Conservation (phyloP, 1,140 invertebrate species). For the Meteorus sp. region DNA sequence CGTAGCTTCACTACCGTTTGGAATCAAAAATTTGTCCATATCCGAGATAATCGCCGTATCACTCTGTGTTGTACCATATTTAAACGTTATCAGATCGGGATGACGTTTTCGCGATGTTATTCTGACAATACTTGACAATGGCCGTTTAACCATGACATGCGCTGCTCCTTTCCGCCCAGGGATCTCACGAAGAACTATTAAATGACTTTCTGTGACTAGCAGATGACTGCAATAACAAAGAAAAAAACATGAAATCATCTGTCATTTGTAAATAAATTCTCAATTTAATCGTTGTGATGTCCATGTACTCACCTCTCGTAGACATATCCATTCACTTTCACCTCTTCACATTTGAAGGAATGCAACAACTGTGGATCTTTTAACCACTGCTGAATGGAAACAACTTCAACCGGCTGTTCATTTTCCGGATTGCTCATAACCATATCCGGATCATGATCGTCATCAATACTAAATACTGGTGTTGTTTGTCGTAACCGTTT, state of each 20-base stretch:
- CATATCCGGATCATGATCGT: conserved; percentile 75
- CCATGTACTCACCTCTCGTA: conserved; percentile 67
- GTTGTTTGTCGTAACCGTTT: conserved; percentile 87
- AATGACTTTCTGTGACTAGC: conserved; percentile 84
- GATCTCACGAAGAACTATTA: conserved; percentile 85
- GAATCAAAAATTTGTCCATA: conserved; percentile 91
- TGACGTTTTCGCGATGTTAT: conserved; percentile 94
- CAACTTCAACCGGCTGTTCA: conserved; percentile 70
- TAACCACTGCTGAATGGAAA: conserved; percentile 75
- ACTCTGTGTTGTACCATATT: conserved; percentile 78
- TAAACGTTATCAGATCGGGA: conserved; percentile 94
- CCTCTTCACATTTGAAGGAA: conserved; percentile 88
- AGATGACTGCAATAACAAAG: conserved; percentile 69
- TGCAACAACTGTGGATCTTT: conserved; percentile 83
- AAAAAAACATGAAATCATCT: too few species aligned
- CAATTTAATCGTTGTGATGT: not conserved
- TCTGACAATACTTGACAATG: conserved; percentile 88
- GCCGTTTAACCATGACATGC: conserved; percentile 81
- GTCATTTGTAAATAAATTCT: conserved; percentile 29
- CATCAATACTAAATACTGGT: conserved; percentile 94
- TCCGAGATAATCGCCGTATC: conserved; percentile 77
- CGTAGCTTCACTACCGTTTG: conserved; percentile 87
- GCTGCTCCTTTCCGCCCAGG: conserved; percentile 74
- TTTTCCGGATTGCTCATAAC: conserved; percentile 56
- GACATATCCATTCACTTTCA: conserved; percentile 84